Evolutionary conservation across 2,888 invertebrate species (phyloP).

Genomic region (Lacanobia oleracea): DNA sequence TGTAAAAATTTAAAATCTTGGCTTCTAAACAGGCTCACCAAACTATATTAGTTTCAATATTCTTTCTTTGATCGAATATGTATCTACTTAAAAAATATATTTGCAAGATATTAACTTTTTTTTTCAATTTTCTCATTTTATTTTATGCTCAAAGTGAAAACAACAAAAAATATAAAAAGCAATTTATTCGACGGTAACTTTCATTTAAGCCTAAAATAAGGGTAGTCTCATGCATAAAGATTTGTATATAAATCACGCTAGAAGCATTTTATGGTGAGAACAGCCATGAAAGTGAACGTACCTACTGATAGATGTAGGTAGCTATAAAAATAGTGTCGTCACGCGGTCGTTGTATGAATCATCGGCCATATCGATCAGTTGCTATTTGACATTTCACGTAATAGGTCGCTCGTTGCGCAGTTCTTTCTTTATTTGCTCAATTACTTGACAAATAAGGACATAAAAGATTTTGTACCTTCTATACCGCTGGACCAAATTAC

Average conservation of each 20-base stretch:
- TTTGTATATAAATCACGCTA: constrained; percentile 50
- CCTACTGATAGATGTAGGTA: constrained; percentile 14
- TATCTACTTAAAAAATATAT: neutral
- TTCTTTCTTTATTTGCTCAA: constrained; percentile 25
- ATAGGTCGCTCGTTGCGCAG: constrained; percentile 60
- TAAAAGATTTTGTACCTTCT: neutral
- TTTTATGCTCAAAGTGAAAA: neutral
- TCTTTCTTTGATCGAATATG: constrained; percentile 6
- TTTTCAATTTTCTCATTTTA: neutral
- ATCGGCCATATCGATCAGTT: constrained; percentile 69
- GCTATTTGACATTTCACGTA: constrained; percentile 66
- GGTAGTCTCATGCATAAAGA: constrained; percentile 44
- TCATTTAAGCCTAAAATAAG: constrained; percentile 35
- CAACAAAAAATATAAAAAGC: constrained; percentile 22
- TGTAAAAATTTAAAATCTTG: neutral
- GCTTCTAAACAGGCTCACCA: neutral
- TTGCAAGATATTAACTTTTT: neutral
- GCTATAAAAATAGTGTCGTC: constrained; percentile 35
- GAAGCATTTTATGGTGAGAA: constrained; percentile 48
- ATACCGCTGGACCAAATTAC: constrained; percentile 11
- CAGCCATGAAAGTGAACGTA: constrained; percentile 38
- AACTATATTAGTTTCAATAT: constrained; percentile 2
- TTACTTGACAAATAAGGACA: constrained; percentile 25
- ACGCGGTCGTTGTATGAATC: constrained; percentile 47
- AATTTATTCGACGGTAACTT: constrained; percentile 16